Percentiles rank a stretch among this genome's conserved stretches.
Evolutionary conservation across 1,140 invertebrate genomes (phyloP).

Genomic region (Leptopilina clavipes): DNA sequence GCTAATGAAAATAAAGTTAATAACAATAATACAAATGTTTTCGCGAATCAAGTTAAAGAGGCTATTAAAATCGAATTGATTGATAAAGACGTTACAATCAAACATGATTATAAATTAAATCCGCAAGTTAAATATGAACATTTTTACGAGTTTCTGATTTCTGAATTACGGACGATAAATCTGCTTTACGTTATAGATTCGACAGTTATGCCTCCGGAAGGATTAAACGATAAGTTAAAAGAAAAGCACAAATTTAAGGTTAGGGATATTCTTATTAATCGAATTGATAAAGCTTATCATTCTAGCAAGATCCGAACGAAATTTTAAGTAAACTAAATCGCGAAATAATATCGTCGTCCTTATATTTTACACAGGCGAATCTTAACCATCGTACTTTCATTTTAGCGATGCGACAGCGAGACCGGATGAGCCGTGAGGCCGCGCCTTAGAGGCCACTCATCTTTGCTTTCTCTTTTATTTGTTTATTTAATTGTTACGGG

Average conservation of each 20-base stretch:
- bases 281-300: conserved; percentile 43
- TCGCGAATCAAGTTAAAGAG: neutral
- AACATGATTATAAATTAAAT: neutral
- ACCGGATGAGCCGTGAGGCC: no score
- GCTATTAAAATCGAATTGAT: no score
- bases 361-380: no score
- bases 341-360: no score
- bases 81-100: neutral
- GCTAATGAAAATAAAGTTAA: no score
- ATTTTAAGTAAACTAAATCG: conserved; percentile 42
- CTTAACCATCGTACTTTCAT: no score
- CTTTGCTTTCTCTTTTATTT: no score
- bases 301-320: conserved; percentile 42
- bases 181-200: conserved; percentile 35
- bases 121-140: conserved; percentile 34
- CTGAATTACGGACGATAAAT: conserved; percentile 21
- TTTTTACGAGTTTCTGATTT: conserved; percentile 36
- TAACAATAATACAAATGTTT: neutral
- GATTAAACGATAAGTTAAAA: neutral
- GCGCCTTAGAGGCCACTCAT: no score
- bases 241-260: conserved; percentile 42
- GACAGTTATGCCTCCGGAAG: neutral
- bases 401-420: no score
- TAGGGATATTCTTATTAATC: conserved; percentile 43
- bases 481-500: no score